Percentiles rank a stretch among this genome's conserved stretches.
Conservation (phyloP, 2,888 invertebrate species). For the Watsonalla cultraria region DNA sequence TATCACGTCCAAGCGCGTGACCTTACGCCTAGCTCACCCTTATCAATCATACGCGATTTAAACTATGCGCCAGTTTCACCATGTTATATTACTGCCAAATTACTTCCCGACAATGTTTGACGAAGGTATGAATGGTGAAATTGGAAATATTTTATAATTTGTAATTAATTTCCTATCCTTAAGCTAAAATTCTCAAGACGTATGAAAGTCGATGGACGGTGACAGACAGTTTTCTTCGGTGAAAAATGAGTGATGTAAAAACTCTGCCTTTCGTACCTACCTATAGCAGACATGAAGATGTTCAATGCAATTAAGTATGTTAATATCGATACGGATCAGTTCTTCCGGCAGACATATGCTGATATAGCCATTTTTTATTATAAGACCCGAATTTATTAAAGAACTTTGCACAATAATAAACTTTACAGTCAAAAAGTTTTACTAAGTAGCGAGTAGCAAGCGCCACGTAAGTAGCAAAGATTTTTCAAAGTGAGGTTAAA, state of each 20-base stretch:
- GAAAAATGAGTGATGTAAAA: too few species aligned
- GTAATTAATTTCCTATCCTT: not conserved
- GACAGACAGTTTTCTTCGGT: too few species aligned
- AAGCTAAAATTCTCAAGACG: too few species aligned
- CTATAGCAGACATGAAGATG: too few species aligned
- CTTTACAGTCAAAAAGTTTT: not conserved
- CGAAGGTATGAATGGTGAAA: not conserved
- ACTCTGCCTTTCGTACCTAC: too few species aligned
- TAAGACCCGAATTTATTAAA: not conserved
- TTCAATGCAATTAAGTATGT: too few species aligned
- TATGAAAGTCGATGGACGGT: too few species aligned
- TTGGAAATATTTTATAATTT: not conserved
- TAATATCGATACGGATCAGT: too few species aligned
- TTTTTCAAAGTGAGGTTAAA: slow-evolving; percentile 17
- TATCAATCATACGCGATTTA: slow-evolving; percentile 51
- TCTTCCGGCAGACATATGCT: too few species aligned
- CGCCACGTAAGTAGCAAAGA: slow-evolving; percentile 11
- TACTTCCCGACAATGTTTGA: not conserved
- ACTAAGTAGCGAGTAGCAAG: slow-evolving; percentile 2
- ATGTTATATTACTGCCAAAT: slow-evolving; percentile 13
- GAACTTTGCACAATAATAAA: not conserved
- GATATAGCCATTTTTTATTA: too few species aligned
- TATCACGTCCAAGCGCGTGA: slow-evolving; percentile 31
- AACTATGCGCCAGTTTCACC: slow-evolving; percentile 48
- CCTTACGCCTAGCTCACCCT: slow-evolving; percentile 32